Evolutionary conservation across 2,113 vertebrate species (phyloP).

Genomic region (Procavia capensis): DNA sequence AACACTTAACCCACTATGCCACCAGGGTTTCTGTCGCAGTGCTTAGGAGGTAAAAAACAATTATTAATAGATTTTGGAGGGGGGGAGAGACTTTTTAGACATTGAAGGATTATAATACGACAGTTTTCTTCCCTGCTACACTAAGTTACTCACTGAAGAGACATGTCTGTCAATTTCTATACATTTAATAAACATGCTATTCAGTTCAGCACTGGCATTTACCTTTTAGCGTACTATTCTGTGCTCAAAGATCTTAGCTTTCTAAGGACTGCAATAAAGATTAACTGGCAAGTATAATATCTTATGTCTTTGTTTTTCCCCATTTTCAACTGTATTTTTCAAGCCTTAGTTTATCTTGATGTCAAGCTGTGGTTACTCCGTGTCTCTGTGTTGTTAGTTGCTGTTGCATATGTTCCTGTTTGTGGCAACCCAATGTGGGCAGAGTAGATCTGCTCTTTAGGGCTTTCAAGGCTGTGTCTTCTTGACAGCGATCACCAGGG

Average conservation of each 20-base stretch:
- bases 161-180: not conserved
- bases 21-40: too few species aligned
- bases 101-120: not conserved
- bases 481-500: not conserved
- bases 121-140: not conserved
- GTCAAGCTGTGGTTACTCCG: not conserved
- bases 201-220: not conserved
- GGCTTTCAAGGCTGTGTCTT: not conserved
- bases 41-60: not conserved
- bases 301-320: not conserved
- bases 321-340: constrained; percentile 26
- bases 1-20: too few species aligned
- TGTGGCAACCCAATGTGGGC: not conserved
- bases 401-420: not conserved
- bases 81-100: constrained; percentile 41
- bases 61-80: constrained; percentile 44
- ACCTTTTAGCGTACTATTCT: not conserved
- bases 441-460: not conserved
- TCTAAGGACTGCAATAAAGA: not conserved
- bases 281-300: not conserved
- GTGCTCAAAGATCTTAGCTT: not conserved
- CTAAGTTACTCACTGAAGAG: not conserved
- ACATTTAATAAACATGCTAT: not conserved
- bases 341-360: constrained; percentile 3
- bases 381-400: not conserved